These are phyloP conservation scores for Whitmania pigra DNA, from an alignment of 1,140 invertebrate species.

Conservation along the genomic window DNA sequence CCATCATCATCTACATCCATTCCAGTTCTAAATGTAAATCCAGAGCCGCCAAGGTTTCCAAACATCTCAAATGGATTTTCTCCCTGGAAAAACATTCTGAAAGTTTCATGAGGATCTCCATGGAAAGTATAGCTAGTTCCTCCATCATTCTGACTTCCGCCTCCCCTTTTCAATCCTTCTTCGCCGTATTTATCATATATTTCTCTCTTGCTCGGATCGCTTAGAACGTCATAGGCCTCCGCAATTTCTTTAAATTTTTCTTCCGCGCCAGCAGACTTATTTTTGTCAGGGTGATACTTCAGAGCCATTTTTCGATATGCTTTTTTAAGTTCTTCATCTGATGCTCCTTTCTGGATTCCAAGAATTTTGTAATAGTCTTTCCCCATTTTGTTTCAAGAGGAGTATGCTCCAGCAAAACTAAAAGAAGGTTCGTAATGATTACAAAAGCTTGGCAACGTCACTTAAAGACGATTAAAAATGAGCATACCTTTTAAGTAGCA, in stretches of 20 bases:
- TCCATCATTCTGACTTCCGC: slow-evolving; percentile 41
- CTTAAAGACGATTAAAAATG: no score
- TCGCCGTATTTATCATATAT: slow-evolving; percentile 96
- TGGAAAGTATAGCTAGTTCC: slow-evolving; percentile 61
- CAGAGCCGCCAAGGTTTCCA: slow-evolving; percentile 51
- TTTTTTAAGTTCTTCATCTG: slow-evolving; percentile 75
- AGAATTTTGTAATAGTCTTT: slow-evolving; percentile 96
- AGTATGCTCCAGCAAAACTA: no score
- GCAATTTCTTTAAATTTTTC: slow-evolving; percentile 86
- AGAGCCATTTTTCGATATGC: slow-evolving; percentile 85
- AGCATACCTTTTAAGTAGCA: no score
- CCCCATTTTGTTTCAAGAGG: slow-evolving; percentile 55
- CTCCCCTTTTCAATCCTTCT: slow-evolving; percentile 70
- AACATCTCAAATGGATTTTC: slow-evolving; percentile 64
- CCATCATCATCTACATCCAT: slow-evolving; percentile 40
- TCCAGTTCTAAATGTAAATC: slow-evolving; percentile 27
- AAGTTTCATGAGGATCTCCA: slow-evolving; percentile 79
- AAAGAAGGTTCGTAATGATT: no score
- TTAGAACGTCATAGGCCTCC: slow-evolving; percentile 93
- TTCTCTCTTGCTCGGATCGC: slow-evolving; percentile 82
- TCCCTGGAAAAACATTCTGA: slow-evolving; percentile 85
- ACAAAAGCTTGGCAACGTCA: no score
- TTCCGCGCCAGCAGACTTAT: slow-evolving; percentile 76
- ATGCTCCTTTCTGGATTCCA: slow-evolving; percentile 67
- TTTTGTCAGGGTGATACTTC: slow-evolving; percentile 98